These are phyloP conservation scores for Ophiodon elongatus DNA, from an alignment of 2,113 vertebrate species.

Conservation along the genomic window DNA sequence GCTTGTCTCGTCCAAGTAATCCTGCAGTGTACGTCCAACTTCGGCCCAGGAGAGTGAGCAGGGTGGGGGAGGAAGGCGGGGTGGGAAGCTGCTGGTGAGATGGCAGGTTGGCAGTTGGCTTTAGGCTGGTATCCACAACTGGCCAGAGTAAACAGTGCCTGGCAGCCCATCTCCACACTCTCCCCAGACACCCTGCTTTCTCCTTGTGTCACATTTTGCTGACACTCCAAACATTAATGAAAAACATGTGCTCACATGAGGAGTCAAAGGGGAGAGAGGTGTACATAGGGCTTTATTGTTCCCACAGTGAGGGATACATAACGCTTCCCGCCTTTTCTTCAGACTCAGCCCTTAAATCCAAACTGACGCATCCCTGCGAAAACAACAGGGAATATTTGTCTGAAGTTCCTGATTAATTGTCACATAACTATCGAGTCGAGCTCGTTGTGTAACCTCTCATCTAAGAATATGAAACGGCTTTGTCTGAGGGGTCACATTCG, in stretches of 20 bases:
- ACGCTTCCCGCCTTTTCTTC: slow-evolving; percentile 15
- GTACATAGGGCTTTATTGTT: slow-evolving; percentile 45
- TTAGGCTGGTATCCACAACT: slow-evolving; percentile 44
- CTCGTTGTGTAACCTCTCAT: neutral
- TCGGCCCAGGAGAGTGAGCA: slow-evolving; percentile 9
- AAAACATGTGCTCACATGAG: slow-evolving; percentile 58
- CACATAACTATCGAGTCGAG: slow-evolving; percentile 17
- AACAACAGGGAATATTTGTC: slow-evolving; percentile 44
- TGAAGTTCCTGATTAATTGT: slow-evolving; percentile 36
- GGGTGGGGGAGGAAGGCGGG: slow-evolving; percentile 12
- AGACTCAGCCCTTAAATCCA: slow-evolving; percentile 41
- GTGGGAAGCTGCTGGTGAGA: slow-evolving; percentile 32
- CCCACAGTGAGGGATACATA: slow-evolving; percentile 27
- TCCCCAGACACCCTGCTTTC: slow-evolving; percentile 24
- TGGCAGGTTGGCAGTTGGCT: slow-evolving; percentile 57
- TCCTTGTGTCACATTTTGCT: slow-evolving; percentile 54
- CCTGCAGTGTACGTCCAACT: slow-evolving; percentile 21
- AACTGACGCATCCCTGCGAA: slow-evolving; percentile 43
- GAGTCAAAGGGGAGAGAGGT: slow-evolving; percentile 46
- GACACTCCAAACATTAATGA: slow-evolving; percentile 56
- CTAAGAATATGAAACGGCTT: neutral
- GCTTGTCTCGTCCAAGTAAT: slow-evolving; percentile 41
- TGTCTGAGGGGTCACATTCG: slow-evolving; percentile 3
- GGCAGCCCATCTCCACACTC: slow-evolving; percentile 38
- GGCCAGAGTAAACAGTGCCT: slow-evolving; percentile 64